These are phyloP conservation scores for Scaptodrosophila latifasciaeformis DNA, from an alignment of 2,888 invertebrate species.

Conservation along the genomic window DNA sequence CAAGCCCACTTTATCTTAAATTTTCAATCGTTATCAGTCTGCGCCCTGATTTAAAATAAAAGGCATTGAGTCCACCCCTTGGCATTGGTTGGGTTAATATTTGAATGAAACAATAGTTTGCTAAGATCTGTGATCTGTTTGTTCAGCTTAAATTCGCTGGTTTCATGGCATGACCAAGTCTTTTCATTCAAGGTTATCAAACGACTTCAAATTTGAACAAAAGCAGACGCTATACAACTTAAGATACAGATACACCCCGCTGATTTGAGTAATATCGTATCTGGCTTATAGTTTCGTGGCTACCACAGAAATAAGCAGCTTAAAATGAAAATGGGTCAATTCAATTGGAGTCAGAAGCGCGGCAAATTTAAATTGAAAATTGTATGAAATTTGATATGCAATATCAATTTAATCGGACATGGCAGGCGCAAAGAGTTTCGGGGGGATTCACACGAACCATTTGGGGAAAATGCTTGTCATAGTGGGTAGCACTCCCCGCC, in stretches of 20 bases:
- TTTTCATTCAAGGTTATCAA: not conserved
- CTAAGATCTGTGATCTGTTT: no score
- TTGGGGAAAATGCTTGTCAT: not conserved
- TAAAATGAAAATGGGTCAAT: constrained; percentile 44
- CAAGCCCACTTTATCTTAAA: no score
- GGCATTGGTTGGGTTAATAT: no score
- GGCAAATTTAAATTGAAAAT: constrained; percentile 42
- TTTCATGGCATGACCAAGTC: constrained; percentile 6
- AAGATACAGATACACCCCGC: no score
- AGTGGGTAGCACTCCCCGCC: not conserved
- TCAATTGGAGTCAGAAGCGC: constrained; percentile 33
- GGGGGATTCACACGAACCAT: not conserved
- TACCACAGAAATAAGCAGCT: constrained; percentile 32
- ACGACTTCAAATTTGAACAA: not conserved
- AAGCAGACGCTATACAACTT: no score
- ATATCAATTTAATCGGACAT: constrained; percentile 32
- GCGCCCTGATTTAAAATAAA: no score
- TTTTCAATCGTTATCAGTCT: no score
- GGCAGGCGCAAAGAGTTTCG: not conserved
- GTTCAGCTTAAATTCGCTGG: not conserved
- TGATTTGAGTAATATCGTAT: not conserved
- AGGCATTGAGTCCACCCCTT: no score
- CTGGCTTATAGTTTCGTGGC: constrained; percentile 24
- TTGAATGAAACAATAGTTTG: no score
- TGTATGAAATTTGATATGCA: constrained; percentile 50